Base-by-base conservation (phyloP, 2,888 invertebrate genomes). In the Dichetophora obliterata region DNA sequence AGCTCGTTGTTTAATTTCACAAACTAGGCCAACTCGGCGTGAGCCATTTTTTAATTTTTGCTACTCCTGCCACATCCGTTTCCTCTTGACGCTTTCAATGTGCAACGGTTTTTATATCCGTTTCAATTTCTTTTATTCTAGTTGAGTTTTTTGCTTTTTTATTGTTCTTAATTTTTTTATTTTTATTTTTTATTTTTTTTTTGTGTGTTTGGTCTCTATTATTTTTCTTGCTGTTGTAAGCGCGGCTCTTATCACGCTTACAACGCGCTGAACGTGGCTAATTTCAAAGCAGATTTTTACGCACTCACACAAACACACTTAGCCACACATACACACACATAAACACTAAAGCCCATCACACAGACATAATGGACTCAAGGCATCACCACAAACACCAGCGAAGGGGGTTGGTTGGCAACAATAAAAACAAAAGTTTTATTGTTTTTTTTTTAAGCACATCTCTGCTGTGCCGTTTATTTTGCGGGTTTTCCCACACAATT, bases 41-140 rank as follows among this genome's bases (percentile, higher is more conserved):
- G 71, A 16, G 71, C 37, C 71, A 54, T 57, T 71, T 71, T 59
- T 71, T 59, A 71, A 59, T 71, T 43, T 43, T 54, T 37, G n/a
- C 16, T 16, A 9, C 65, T 34, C 5, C 65, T 31, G 14, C 63
- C 27, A 54, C 69, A 34, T 24, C 57, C 59, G 71, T 31, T 16
- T 71, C 37, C 37, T n/a, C 27, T 27, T 31, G 54, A 5, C 9
- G 34, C 65, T 27, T 5, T 19, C 61, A 65, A 48, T 63, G 61
- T 73, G 50, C 19, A 16, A 59, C 54, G 59, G 57, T 66, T 37
- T 65, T 70, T 24, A 34, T 70, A 63, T 70, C 70, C 61, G 50
- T 70, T 75, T 75, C 65, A 27, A 43, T 75, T 50, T 75, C 57
- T n/a, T 43, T 57, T 43, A 22, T 48, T 24, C 9, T 43, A 19